These are phyloP conservation scores for Venusia cambrica DNA, from an alignment of 2,888 invertebrate genomes.

Conservation along the genomic window DNA sequence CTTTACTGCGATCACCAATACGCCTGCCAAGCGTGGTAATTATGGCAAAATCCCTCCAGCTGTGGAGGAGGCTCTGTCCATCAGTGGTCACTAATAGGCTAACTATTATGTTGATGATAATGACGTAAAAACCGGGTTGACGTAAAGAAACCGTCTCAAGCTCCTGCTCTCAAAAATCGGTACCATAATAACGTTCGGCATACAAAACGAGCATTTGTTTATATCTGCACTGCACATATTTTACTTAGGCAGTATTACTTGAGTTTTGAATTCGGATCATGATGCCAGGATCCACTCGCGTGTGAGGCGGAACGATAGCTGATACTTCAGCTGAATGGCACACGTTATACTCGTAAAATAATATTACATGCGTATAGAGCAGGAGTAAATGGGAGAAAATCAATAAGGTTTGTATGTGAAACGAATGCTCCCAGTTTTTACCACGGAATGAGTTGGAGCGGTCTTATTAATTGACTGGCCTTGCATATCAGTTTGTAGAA, in stretches of 20 bases:
- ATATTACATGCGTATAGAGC: conserved; percentile 19
- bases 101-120: too few species aligned
- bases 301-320: conserved; percentile 1
- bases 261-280: conserved; percentile 21
- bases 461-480: too few species aligned
- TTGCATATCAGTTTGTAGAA: too few species aligned
- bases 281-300: conserved; percentile 5
- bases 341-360: conserved; percentile 24
- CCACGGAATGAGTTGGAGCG: too few species aligned
- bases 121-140: conserved; percentile 4
- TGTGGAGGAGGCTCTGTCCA: too few species aligned
- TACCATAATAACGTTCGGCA: conserved; percentile 61
- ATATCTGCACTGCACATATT: conserved; percentile 36
- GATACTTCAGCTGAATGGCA: conserved; percentile 7
- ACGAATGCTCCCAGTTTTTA: too few species aligned
- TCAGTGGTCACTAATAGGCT: too few species aligned
- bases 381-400: conserved; percentile 1
- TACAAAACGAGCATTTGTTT: conserved; percentile 54
- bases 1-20: too few species aligned
- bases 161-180: conserved; percentile 44
- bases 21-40: too few species aligned
- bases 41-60: too few species aligned
- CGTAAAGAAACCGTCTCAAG: background rate
- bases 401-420: conserved; percentile 3
- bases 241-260: conserved; percentile 24